phyloP scores from a whole-genome alignment of 2,888 invertebrate genomes.

The Drosophila gaucha region DNA sequence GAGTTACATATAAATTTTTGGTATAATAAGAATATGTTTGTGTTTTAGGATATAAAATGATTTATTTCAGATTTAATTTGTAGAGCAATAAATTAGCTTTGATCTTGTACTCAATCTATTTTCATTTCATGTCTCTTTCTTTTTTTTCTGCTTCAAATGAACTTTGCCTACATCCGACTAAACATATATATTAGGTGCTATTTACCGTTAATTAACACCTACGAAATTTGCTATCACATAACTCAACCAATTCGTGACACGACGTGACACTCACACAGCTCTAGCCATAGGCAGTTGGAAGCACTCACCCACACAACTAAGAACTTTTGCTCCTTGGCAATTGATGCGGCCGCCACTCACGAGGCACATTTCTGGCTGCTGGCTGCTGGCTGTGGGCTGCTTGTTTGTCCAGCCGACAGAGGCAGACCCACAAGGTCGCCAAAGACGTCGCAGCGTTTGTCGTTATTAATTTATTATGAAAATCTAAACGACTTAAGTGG shows the following conservation, averaged over 20 bases:
- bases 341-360: constrained; percentile 52
- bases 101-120: no score
- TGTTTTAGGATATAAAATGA: no score
- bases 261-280: background rate
- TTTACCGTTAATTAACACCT: no score
- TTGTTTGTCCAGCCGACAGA: constrained; percentile 43
- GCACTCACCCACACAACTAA: constrained; percentile 23
- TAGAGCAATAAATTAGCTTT: no score
- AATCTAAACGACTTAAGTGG: constrained; percentile 84
- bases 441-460: constrained; percentile 57
- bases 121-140: no score
- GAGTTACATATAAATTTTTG: no score
- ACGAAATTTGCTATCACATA: background rate
- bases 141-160: no score
- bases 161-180: no score
- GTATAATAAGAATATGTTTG: no score
- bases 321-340: constrained; percentile 64
- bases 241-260: background rate
- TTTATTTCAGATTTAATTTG: no score
- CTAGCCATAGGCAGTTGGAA: constrained; percentile 51
- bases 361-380: constrained; percentile 4
- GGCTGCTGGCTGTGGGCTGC: constrained; percentile 15
- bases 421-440: constrained; percentile 56
- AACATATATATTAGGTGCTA: no score
- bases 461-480: constrained; percentile 84